Evolutionary conservation across 2,797 vertebrate genomes (phyloP).

Genomic region (Melanotaenia boesemani): DNA sequence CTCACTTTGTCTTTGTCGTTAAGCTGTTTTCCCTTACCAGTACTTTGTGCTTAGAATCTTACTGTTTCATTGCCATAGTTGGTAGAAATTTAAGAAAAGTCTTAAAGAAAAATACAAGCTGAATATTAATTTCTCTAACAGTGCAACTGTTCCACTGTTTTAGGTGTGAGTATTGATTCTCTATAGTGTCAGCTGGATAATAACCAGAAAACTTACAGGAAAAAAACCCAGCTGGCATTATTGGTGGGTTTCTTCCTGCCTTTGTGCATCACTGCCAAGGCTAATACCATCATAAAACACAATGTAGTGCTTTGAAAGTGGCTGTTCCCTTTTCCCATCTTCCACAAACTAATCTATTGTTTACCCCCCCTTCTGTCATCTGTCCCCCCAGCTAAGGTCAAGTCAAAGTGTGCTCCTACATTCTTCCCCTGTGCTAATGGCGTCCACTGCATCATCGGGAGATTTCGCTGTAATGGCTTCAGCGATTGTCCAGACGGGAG

Average conservation of each 20-base stretch:
- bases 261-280: slow-evolving; percentile 31
- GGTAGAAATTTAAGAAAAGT: slow-evolving; percentile 40
- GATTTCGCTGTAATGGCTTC: slow-evolving; percentile 96
- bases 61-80: slow-evolving; percentile 42
- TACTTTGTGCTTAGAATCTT: slow-evolving; percentile 21
- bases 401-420: slow-evolving; percentile 91
- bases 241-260: not conserved
- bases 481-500: slow-evolving; percentile 96
- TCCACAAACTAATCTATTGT: slow-evolving; percentile 45
- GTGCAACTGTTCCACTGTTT: slow-evolving; percentile 33
- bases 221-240: slow-evolving; percentile 2
- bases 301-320: slow-evolving; percentile 33
- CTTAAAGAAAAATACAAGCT: slow-evolving; percentile 19
- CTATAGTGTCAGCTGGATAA: not conserved
- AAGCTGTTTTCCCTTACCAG: slow-evolving; percentile 52
- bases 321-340: slow-evolving; percentile 24
- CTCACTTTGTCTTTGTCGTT: slow-evolving; percentile 69
- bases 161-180: slow-evolving; percentile 13
- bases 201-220: slow-evolving; percentile 1
- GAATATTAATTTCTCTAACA: slow-evolving; percentile 30
- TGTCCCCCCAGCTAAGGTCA: slow-evolving; percentile 87
- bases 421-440: slow-evolving; percentile 96
- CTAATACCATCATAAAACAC: slow-evolving; percentile 46
- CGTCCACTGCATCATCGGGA: slow-evolving; percentile 96
- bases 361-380: slow-evolving; percentile 12